These are phyloP conservation scores for Clusia tigrina DNA, from an alignment of 2,888 invertebrate genomes.

Conservation along the genomic window DNA sequence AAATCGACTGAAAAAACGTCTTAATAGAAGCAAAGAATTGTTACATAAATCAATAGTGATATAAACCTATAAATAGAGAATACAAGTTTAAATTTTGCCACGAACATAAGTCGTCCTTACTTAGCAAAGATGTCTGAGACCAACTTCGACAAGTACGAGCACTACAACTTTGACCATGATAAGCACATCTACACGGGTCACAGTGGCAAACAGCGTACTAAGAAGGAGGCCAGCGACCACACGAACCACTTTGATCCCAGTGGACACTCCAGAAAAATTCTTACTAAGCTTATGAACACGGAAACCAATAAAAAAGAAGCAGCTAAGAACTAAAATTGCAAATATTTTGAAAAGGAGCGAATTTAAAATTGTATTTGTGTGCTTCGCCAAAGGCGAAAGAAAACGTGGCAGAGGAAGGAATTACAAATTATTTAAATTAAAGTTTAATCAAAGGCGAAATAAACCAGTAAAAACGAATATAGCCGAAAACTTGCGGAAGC, in stretches of 20 bases:
- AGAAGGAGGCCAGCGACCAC: constrained; percentile 87
- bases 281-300: constrained; percentile 84
- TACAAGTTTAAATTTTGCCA: constrained; percentile 18
- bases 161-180: constrained; percentile 93
- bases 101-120: neutral
- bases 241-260: constrained; percentile 92
- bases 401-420: constrained; percentile 14
- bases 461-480: neutral
- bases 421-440: constrained; percentile 1
- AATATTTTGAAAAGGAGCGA: neutral
- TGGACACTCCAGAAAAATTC: constrained; percentile 92
- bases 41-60: constrained; percentile 64
- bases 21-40: neutral
- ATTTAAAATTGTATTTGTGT: no score
- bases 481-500: neutral
- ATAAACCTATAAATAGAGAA: constrained; percentile 16
- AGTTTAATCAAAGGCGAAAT: neutral
- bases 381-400: constrained; percentile 23
- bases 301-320: constrained; percentile 77
- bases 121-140: constrained; percentile 78
- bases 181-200: constrained; percentile 87
- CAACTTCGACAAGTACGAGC: constrained; percentile 90
- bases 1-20: neutral
- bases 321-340: constrained; percentile 44
- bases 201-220: constrained; percentile 89